Base-by-base conservation (phyloP, 2,888 invertebrate genomes). In the Helobdella robusta region DNA sequence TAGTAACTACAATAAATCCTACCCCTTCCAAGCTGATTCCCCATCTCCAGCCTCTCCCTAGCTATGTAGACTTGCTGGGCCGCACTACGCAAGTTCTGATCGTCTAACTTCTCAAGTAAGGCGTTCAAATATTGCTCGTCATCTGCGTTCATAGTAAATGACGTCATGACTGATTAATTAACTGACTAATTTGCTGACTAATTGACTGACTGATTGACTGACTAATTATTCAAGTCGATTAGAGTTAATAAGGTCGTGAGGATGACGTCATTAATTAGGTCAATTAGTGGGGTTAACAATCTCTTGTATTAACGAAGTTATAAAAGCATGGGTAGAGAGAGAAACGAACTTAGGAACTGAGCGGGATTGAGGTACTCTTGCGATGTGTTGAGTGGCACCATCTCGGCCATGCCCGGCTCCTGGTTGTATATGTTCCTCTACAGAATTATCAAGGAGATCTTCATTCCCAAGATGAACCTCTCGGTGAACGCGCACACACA, bases 21-120 rank as follows among this genome's bases (percentile, higher is more conserved):
- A 67, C 78, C 78, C 76, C 77, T 75, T 3, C 80, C 80, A 30
- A 80, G 74, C n/a, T 77, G 72, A 32, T 79, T 77, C n/a, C 75
- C 77, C 40, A 79, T 70, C 23, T 73, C 73, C n/a, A 80, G 71
- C 58, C 74, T 73, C 30, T 78, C 74, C 35, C 75, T 69, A 62
- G 76, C 74, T 50, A 80, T 75, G n/a, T 80, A 72, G 5, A 75
- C 72, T 25, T 74, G 73, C 23, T 68, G 68, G 28, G 76, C 72
- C 35, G 69, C 74, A 34, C 74, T 73, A 35, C 73, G 70, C 1
- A 73, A 65, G 3, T 71, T 72, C n/a, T 74, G 72, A 68, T 76
- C 74, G 50, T 73, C 73, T 23, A 78, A 73, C 34, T 73, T 71
- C 15, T 71, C 68, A 46, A 78, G 67, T 30, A 77, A 68, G 60